Percentiles rank a stretch among this genome's conserved stretches.
Conservation (phyloP, 2,113 vertebrate genomes). For the Lagopus leucura region DNA sequence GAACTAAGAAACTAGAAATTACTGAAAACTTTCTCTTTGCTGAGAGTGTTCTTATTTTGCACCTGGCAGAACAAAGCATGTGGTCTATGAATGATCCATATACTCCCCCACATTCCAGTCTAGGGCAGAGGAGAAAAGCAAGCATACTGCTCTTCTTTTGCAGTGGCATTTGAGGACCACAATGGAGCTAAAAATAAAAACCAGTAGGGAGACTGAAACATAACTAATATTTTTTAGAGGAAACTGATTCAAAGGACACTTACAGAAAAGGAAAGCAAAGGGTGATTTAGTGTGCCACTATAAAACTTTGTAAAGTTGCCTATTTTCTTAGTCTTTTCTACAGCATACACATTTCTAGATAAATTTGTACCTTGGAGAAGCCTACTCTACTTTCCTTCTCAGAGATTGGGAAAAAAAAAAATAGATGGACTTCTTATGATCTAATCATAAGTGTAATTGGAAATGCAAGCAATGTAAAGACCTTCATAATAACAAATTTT, state of each 20-base stretch:
- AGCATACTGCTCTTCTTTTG: background rate
- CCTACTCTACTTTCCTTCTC: background rate
- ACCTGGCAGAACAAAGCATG: background rate
- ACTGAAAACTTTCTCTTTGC: background rate
- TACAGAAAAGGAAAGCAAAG: background rate
- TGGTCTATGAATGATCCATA: background rate
- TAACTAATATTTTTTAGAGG: background rate
- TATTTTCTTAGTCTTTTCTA: background rate
- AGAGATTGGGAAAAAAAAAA: background rate
- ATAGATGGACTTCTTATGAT: background rate
- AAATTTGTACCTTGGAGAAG: background rate
- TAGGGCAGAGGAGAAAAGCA: background rate
- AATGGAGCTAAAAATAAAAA: background rate
- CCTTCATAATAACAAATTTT: background rate
- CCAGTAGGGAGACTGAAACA: background rate
- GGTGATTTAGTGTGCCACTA: background rate
- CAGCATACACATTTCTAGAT: background rate
- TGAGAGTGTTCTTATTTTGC: background rate
- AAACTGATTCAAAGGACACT: background rate
- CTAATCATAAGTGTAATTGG: background rate
- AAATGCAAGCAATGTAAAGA: background rate
- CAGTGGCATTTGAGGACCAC: background rate
- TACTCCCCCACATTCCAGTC: background rate
- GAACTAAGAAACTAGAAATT: background rate
- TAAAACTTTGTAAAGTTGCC: background rate